Percentiles rank a stretch among this genome's conserved stretches.
phyloP scores from a whole-genome alignment of 2,113 vertebrate genomes.

The Varanus salvator region DNA sequence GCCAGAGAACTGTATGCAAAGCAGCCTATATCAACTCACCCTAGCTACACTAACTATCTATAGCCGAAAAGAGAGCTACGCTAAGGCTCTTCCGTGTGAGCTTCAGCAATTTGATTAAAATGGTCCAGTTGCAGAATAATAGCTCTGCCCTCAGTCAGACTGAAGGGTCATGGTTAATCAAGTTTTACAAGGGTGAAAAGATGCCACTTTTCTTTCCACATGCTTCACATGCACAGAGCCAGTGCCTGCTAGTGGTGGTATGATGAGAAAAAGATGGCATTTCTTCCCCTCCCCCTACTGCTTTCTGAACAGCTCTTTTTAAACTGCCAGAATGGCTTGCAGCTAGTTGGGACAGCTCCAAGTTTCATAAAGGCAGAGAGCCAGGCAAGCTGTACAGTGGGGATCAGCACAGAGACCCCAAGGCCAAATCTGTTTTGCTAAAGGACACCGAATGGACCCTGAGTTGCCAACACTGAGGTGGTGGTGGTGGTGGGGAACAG shows the following conservation, averaged over 20 bases:
- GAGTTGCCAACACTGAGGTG: not conserved
- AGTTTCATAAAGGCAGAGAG: constrained; percentile 19
- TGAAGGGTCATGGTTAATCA: constrained; percentile 26
- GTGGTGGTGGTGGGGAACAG: not conserved
- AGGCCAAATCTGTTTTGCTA: not conserved
- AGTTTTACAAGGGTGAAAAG: constrained; percentile 52
- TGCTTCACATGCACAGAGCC: constrained; percentile 31
- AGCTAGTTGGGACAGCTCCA: constrained; percentile 52
- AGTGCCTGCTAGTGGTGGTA: constrained; percentile 59
- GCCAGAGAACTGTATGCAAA: not conserved
- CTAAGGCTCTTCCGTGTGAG: too few relatives aligned
- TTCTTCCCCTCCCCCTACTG: constrained; percentile 59
- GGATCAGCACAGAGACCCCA: not conserved
- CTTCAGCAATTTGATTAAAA: constrained; percentile 32
- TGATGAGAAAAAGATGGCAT: constrained; percentile 63
- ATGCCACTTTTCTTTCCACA: constrained; percentile 46
- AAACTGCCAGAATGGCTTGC: constrained; percentile 47
- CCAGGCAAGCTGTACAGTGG: too few relatives aligned
- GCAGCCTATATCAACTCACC: not conserved
- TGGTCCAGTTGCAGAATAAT: constrained; percentile 12
- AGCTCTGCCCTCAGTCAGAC: constrained; percentile 15
- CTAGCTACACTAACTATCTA: not conserved
- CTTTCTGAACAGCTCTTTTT: constrained; percentile 58
- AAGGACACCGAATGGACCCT: not conserved
- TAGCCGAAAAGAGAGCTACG: not conserved